These are phyloP conservation scores for Oscheius sp. DNA, from an alignment of 2,888 invertebrate genomes.

Conservation along the genomic window DNA sequence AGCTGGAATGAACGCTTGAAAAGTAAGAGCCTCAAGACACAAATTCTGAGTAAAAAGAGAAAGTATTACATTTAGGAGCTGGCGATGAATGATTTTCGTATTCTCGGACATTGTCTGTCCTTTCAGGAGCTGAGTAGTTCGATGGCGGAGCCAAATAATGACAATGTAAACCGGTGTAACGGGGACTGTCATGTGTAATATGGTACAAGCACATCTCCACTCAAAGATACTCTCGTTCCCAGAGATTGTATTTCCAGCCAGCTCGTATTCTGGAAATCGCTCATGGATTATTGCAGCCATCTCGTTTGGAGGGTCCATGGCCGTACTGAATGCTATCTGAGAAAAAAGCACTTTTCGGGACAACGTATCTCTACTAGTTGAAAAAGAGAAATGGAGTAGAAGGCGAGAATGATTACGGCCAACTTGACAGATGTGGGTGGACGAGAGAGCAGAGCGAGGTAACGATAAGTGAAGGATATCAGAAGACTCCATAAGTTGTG, in stretches of 20 bases:
- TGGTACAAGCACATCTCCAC: slow-evolving; percentile 40
- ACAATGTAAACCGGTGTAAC: slow-evolving; percentile 49
- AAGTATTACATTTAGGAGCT: slow-evolving; percentile 42
- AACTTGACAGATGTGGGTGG: not conserved
- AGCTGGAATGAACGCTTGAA: slow-evolving; percentile 39
- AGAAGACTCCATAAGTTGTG: slow-evolving; percentile 11
- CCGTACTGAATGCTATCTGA: not conserved
- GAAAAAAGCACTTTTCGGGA: not conserved
- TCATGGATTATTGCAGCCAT: not conserved
- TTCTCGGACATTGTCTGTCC: slow-evolving; percentile 42
- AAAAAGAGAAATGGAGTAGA: slow-evolving; percentile 24
- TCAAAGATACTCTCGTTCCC: slow-evolving; percentile 33
- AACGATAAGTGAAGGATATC: not conserved
- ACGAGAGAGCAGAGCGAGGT: not conserved
- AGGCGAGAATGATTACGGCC: not conserved
- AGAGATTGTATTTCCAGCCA: slow-evolving; percentile 37
- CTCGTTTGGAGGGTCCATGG: not conserved
- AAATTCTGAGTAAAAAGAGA: not conserved
- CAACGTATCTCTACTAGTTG: slow-evolving; percentile 1
- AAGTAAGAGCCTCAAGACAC: slow-evolving; percentile 17
- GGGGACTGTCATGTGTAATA: slow-evolving; percentile 50
- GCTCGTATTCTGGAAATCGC: slow-evolving; percentile 39
- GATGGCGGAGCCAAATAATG: slow-evolving; percentile 43
- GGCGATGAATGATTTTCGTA: slow-evolving; percentile 45
- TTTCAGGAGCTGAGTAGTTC: slow-evolving; percentile 37